Evolutionary conservation across 2,113 vertebrate species (phyloP), one percentile per base, ranked within the genome.

Genomic region (Aplodontia rufa): DNA sequence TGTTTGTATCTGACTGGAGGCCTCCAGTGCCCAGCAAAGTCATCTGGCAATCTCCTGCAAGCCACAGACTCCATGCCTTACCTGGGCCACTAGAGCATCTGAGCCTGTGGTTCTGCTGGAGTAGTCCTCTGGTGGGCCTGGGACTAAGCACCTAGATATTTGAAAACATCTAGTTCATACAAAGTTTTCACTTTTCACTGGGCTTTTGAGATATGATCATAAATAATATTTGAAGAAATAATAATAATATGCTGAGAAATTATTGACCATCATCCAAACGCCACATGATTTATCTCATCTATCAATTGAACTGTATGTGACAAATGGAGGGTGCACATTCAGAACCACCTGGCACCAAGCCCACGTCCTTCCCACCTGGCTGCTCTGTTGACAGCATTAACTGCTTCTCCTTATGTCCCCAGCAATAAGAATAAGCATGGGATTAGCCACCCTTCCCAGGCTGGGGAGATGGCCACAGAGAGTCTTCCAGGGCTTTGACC

Each of bases 401-500:
- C 26, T 5, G 40, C 9, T 4, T 7, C 4, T 47, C 14, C 12
- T 19, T 5, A 0, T 10, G 45, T 72, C 91, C 35, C 68, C 53
- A 8, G 37, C 5, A 17, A 0, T 8, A 17, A 45, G 51, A 75
- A 76, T 51, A 79, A 26, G 1, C 82, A 13, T 2, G 24, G 79
- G 32, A n/a, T 13, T 26, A 4, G 24, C 60, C 37, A 1, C 30
- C 32, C 35, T 19, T 62, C 47, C 42, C 22, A 24, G 40, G 13
- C 24, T 0, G 1, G 42, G 11, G 0, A n/a, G 24, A 35, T 1
- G 30, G 40, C n/a, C 0, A 19, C 1, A 30, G 2, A n/a, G n/a
- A 76, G 30, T 1, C 4, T 40, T 68, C 1, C 28, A 60, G 42
- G n/a, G 75, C n/a, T 3, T 13, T 2, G 55, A 53, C 8, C 26